phyloP scores from a whole-genome alignment of 2,113 vertebrate genomes.

The Prionailurus viverrinus region DNA sequence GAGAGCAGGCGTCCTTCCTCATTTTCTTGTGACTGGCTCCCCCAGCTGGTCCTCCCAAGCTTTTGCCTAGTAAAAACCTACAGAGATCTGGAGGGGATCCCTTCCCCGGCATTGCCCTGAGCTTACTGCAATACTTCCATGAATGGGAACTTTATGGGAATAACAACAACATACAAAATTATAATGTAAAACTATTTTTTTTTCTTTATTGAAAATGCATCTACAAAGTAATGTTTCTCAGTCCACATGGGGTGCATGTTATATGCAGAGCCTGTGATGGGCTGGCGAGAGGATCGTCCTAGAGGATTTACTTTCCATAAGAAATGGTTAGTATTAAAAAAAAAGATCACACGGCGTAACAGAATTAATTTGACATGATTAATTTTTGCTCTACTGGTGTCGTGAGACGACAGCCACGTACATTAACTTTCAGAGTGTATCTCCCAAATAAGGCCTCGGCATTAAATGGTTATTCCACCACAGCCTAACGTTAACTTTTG shows the following conservation, averaged over 20 bases:
- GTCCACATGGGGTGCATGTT: constrained; percentile 79
- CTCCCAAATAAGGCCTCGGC: constrained; percentile 83
- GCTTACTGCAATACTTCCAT: background rate
- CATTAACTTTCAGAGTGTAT: constrained; percentile 85
- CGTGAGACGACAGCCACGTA: constrained; percentile 81
- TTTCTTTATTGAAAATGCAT: constrained; percentile 91
- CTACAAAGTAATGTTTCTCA: constrained; percentile 89
- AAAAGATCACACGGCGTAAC: constrained; percentile 78
- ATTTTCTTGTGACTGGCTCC: background rate
- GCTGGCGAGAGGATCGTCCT: constrained; percentile 82
- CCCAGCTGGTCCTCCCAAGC: background rate
- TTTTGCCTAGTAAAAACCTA: background rate
- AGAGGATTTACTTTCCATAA: constrained; percentile 85
- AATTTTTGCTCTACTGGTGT: constrained; percentile 81
- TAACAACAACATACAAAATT: constrained; percentile 62
- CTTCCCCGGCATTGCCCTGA: background rate
- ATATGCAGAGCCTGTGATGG: constrained; percentile 80
- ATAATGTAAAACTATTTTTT: constrained; percentile 89
- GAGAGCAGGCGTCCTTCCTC: background rate
- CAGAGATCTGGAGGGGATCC: background rate
- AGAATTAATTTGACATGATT: constrained; percentile 82
- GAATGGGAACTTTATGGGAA: background rate
- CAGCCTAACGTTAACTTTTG: constrained; percentile 90
- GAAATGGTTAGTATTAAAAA: constrained; percentile 88
- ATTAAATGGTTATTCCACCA: constrained; percentile 84